These are phyloP conservation scores for Notechis scutatus DNA, from an alignment of 2,113 vertebrate species.

Conservation along the genomic window DNA sequence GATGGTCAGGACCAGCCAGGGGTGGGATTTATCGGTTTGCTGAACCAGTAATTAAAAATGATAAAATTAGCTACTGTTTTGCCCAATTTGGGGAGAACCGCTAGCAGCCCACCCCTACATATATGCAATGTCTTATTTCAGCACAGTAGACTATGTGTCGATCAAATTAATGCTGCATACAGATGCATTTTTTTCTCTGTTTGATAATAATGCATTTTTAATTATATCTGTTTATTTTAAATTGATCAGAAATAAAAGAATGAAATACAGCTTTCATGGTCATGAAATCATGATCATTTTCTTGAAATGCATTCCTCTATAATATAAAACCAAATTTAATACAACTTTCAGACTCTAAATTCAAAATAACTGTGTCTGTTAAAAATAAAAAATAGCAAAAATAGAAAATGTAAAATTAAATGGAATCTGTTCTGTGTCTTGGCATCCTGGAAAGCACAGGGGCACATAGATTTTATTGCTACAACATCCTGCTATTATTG, in stretches of 20 bases:
- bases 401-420: constrained; percentile 52
- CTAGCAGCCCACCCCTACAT: too few species aligned
- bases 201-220: neutral
- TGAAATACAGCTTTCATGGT: neutral
- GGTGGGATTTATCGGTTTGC: too few species aligned
- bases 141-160: neutral
- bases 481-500: constrained; percentile 36
- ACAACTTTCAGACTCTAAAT: constrained; percentile 44
- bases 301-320: constrained; percentile 6
- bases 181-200: neutral
- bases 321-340: constrained; percentile 38
- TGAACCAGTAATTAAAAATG: too few species aligned
- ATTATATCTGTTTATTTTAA: neutral
- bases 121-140: neutral
- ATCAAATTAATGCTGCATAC: neutral
- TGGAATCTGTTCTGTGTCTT: constrained; percentile 32
- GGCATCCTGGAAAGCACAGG: constrained; percentile 27
- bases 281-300: neutral
- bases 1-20: too few species aligned
- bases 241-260: constrained; percentile 5
- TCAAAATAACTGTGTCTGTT: constrained; percentile 32
- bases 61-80: too few species aligned
- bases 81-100: too few species aligned
- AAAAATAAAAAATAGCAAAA: constrained; percentile 51
- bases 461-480: constrained; percentile 45